A percentile compares a stretch with the other conserved stretches of the same genome.
phyloP scores from a whole-genome alignment of 2,888 invertebrate species.

The Glomeris marginata region DNA sequence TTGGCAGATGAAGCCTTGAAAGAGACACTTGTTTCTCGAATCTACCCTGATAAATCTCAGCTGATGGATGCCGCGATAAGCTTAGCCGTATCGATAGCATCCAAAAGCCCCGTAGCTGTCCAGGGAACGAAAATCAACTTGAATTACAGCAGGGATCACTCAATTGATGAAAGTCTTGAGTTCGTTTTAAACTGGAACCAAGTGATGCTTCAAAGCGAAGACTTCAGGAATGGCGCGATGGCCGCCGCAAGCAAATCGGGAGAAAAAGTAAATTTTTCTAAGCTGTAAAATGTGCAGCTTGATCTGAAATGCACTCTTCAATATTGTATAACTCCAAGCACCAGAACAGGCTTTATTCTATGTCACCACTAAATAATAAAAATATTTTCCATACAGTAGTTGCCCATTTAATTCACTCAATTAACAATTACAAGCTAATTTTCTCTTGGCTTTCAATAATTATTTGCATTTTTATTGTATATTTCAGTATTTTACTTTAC shows the following conservation, averaged over 20 bases:
- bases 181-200: slow-evolving; percentile 79
- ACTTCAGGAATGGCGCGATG: slow-evolving; percentile 61
- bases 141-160: slow-evolving; percentile 73
- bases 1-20: slow-evolving; percentile 60
- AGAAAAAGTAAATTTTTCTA: slow-evolving; percentile 53
- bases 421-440: too few relatives aligned
- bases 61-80: slow-evolving; percentile 56
- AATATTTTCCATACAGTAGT: too few relatives aligned
- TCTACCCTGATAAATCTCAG: slow-evolving; percentile 52
- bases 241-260: slow-evolving; percentile 56
- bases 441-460: too few relatives aligned
- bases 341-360: too few relatives aligned
- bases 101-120: slow-evolving; percentile 85
- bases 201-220: slow-evolving; percentile 79
- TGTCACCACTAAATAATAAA: too few relatives aligned
- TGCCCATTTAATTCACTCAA: too few relatives aligned
- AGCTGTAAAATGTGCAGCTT: slow-evolving; percentile 36
- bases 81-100: slow-evolving; percentile 62
- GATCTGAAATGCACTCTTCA: too few relatives aligned
- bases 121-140: slow-evolving; percentile 75
- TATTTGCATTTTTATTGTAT: too few relatives aligned
- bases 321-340: too few relatives aligned
- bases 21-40: slow-evolving; percentile 66
- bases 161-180: slow-evolving; percentile 72
- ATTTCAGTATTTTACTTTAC: too few relatives aligned